Base-by-base conservation (phyloP, 2,888 invertebrate genomes). In the Plagodis dolabraria region DNA sequence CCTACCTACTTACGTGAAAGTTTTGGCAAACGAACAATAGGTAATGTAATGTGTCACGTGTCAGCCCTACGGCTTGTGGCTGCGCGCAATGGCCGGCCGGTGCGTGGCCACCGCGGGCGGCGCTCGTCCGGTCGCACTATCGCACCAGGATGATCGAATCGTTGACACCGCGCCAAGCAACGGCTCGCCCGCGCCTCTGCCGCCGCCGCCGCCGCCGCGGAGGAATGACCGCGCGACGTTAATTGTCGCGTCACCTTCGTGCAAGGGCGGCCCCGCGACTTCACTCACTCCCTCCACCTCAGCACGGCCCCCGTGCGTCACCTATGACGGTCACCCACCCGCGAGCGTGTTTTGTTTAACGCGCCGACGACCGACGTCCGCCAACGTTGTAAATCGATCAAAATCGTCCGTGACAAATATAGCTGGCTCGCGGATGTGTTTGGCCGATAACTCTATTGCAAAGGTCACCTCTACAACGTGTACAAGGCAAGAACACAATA, bases 201-300 rank as follows among this genome's bases (percentile, higher is more conserved):
- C 63, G 55, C 62, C 63, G 65, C 61, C 10, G 40, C 40, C 36
- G 52, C 36, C 59, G 49, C 64, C 76, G 79, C 82, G 78, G 87
- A 76, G 87, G 83, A 88, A 88, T 88, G 88, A 89, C 89, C 90
- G 89, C 83, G 82, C 83, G 80, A 74, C 86, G 88, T 85, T 91
- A 90, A 90, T 91, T 90, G 88, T 84, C 89, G 85, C 87, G 80
- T 89, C 90, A 90, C 90, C 90, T 90, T 89, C 85, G 82, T 72
- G 81, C 87, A 87, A 86, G 87, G 87, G 87, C 87, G 82, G 80
- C 82, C 77, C 74, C 80, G 77, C 82, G 76, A 33, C 56, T 49
- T 53, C 55, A 34, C 58, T 44, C 48, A 73, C 78, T 75, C 74
- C 70, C 70, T 73, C 69, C 70, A 65, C 62, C 71, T 59, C 64